A percentile compares a stretch with the other conserved stretches of the same genome.
Evolutionary conservation across 2,797 vertebrate genomes (phyloP).

Genomic region (Sciaenops ocellatus): DNA sequence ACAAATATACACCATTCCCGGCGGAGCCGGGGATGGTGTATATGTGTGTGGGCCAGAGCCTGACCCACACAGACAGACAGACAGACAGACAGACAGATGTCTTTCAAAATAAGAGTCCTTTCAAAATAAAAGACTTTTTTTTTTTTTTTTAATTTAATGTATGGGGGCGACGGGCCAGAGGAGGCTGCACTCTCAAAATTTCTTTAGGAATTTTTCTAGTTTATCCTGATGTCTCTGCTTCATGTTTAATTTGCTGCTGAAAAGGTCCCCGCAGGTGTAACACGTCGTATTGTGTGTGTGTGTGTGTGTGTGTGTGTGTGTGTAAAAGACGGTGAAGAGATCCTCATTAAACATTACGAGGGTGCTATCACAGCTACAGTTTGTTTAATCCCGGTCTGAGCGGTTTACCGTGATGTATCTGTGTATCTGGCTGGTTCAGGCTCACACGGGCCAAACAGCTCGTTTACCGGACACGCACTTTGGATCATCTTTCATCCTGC

Average conservation of each 20-base stretch:
- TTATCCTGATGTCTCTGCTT: constrained; percentile 40
- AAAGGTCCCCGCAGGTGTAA: constrained; percentile 24
- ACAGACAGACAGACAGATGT: too few species aligned
- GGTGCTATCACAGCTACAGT: constrained; percentile 6
- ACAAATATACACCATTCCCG: too few species aligned
- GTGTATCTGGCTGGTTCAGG: background rate
- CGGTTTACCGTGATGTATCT: constrained; percentile 1
- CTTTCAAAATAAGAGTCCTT: too few species aligned
- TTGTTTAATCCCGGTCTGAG: constrained; percentile 21
- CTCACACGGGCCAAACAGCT: background rate
- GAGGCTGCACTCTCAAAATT: too few species aligned
- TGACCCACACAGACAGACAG: too few species aligned
- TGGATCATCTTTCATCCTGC: constrained; percentile 28
- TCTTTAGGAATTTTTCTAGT: too few species aligned
- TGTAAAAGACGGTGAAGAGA: constrained; percentile 19
- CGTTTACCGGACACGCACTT: constrained; percentile 22
- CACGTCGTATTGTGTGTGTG: background rate
- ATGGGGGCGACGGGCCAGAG: too few species aligned
- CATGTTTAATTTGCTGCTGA: constrained; percentile 59
- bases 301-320: background rate
- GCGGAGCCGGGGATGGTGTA: too few species aligned
- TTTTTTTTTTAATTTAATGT: too few species aligned
- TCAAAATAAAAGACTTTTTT: too few species aligned
- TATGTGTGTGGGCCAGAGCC: too few species aligned
- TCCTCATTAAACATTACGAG: constrained; percentile 50